phyloP scores from a whole-genome alignment of 2,888 invertebrate genomes.

The Plagiodera versicolora region DNA sequence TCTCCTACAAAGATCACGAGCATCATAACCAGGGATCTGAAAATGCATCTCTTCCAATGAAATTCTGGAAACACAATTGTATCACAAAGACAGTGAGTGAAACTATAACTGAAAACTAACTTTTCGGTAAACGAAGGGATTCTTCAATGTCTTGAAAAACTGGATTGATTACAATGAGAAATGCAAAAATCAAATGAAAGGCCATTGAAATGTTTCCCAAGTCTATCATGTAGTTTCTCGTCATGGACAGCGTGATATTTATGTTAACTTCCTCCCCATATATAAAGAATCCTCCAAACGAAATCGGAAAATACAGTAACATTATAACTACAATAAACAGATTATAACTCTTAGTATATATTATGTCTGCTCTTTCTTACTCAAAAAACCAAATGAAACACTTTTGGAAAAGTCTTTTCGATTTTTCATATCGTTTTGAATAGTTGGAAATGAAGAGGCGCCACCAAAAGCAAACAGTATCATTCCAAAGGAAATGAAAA shows the following conservation, averaged over 20 bases:
- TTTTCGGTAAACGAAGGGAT: conserved; percentile 62
- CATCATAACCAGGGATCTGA: conserved; percentile 62
- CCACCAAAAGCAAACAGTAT: conserved; percentile 74
- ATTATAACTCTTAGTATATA: not conserved
- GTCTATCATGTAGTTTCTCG: conserved; percentile 59
- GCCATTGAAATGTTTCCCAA: conserved; percentile 66
- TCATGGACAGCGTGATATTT: conserved; percentile 64
- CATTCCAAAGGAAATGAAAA: conserved; percentile 71
- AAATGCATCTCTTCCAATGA: conserved; percentile 60
- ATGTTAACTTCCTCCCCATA: conserved; percentile 63
- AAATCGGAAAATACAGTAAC: conserved; percentile 62
- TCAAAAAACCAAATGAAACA: conserved; percentile 63
- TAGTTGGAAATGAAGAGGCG: conserved; percentile 75
- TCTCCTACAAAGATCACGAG: conserved; percentile 67
- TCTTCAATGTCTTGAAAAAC: conserved; percentile 72
- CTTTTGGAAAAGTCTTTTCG: conserved; percentile 67
- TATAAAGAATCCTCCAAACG: conserved; percentile 64
- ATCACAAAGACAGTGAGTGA: not conserved
- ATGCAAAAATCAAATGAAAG: conserved; percentile 66
- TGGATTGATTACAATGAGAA: conserved; percentile 71
- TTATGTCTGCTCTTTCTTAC: conserved; percentile 48
- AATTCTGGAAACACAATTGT: too few relatives aligned
- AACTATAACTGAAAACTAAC: conserved; percentile 51
- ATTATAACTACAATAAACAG: conserved; percentile 61
- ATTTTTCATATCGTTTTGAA: conserved; percentile 76